A percentile compares a stretch with the other conserved stretches of the same genome.
Conservation (phyloP, 1,140 invertebrate species). For the Drosophila murphyi region DNA sequence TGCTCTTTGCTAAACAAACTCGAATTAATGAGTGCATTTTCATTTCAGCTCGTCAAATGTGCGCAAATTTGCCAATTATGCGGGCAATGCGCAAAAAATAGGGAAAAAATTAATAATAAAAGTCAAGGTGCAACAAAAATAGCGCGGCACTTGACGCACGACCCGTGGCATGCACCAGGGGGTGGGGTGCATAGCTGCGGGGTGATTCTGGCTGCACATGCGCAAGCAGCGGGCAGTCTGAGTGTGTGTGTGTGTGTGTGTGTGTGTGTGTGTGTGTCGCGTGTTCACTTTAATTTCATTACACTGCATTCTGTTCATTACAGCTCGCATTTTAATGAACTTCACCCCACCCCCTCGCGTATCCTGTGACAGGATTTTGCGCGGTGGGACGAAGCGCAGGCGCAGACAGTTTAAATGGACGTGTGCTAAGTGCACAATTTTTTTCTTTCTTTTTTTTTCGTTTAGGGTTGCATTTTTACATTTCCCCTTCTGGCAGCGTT, state of each 20-base stretch:
- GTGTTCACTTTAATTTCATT: slow-evolving; percentile 80
- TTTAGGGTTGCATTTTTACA: slow-evolving; percentile 47
- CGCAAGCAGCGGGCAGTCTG: slow-evolving; percentile 71
- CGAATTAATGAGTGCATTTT: slow-evolving; percentile 75
- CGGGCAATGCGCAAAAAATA: slow-evolving; percentile 52
- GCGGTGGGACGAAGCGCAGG: slow-evolving; percentile 57
- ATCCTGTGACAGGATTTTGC: slow-evolving; percentile 56
- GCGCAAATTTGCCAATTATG: slow-evolving; percentile 74
- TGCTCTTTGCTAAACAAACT: slow-evolving; percentile 68
- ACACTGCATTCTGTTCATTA: slow-evolving; percentile 73
- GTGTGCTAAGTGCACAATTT: slow-evolving; percentile 40
- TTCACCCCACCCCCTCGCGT: slow-evolving; percentile 29
- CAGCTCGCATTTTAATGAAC: slow-evolving; percentile 80
- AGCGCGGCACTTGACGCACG: slow-evolving; percentile 72
- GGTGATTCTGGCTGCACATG: slow-evolving; percentile 53
- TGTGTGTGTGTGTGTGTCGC: slow-evolving; percentile 42
- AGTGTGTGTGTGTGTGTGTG: too few relatives aligned
- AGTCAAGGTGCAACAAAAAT: slow-evolving; percentile 78
- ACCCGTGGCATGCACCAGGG: background rate
- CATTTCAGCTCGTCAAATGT: slow-evolving; percentile 42
- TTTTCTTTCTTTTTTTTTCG: slow-evolving; percentile 34
- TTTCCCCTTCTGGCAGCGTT: slow-evolving; percentile 24
- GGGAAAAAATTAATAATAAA: slow-evolving; percentile 42
- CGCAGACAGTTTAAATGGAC: slow-evolving; percentile 77
- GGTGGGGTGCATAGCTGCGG: slow-evolving; percentile 26